Percentiles rank a stretch among this genome's conserved stretches.
These are phyloP conservation scores for Ibidorhyncha struthersii DNA, from an alignment of 2,113 vertebrate species.

Conservation along the genomic window DNA sequence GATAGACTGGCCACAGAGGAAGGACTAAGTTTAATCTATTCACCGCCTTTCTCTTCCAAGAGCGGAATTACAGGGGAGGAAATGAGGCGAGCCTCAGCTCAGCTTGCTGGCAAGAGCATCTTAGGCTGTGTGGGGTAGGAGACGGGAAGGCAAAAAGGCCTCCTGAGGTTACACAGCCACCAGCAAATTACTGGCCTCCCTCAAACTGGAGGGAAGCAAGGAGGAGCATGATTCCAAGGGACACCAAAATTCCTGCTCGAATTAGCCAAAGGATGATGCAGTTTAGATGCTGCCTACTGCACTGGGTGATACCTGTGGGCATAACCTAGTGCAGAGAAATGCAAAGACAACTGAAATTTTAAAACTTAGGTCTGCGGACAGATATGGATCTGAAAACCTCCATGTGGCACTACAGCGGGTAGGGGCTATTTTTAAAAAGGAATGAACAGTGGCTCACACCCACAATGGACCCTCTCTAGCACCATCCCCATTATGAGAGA, in stretches of 20 bases:
- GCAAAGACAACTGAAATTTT: background rate
- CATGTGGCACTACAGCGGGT: background rate
- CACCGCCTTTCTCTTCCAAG: background rate
- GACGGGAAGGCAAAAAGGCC: background rate
- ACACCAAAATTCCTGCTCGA: background rate
- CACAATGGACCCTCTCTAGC: background rate
- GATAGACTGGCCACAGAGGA: background rate
- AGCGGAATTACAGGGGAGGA: conserved; percentile 39
- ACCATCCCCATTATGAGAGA: background rate
- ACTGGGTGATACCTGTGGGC: background rate
- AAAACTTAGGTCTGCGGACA: background rate
- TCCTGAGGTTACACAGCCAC: conserved; percentile 38
- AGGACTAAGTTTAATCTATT: background rate
- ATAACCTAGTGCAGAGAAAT: background rate
- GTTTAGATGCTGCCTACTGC: background rate
- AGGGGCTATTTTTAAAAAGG: background rate
- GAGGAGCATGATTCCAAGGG: background rate
- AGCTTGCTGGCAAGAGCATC: conserved; percentile 2
- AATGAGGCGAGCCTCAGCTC: background rate
- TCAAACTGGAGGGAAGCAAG: background rate
- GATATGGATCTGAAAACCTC: background rate
- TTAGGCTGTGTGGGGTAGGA: conserved; percentile 20
- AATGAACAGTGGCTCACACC: background rate
- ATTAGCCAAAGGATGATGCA: background rate
- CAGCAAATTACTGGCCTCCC: conserved; percentile 25